These are phyloP conservation scores for Thaumetopoea pityocampa DNA, from an alignment of 1,140 invertebrate species.

Conservation along the genomic window DNA sequence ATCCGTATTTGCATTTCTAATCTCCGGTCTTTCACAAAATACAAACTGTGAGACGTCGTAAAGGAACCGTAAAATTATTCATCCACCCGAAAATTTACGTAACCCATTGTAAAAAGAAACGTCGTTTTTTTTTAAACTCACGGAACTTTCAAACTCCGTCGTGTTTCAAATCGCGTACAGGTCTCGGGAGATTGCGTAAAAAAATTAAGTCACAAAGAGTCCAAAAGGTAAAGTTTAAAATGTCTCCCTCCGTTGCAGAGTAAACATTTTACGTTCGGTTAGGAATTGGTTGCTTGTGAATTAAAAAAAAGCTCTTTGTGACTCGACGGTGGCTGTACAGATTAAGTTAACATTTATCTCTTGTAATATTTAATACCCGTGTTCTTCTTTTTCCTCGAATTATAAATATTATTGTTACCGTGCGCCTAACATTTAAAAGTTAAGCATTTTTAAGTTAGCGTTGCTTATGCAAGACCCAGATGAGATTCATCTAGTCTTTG, in stretches of 20 bases:
- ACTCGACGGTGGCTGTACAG: constrained; percentile 21
- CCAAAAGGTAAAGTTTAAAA: constrained; percentile 58
- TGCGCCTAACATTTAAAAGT: no score
- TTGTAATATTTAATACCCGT: no score
- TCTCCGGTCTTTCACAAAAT: constrained; percentile 14
- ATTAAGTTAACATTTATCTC: constrained; percentile 3
- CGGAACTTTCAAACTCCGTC: constrained; percentile 56
- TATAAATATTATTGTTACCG: no score
- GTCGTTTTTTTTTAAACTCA: constrained; percentile 67
- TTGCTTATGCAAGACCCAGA: no score
- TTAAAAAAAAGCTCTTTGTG: constrained; percentile 37
- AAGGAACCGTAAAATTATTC: constrained; percentile 64
- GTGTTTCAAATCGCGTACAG: constrained; percentile 60
- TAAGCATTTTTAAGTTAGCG: no score
- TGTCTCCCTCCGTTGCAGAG: constrained; percentile 46
- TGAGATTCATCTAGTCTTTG: no score
- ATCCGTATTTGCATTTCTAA: constrained; percentile 4
- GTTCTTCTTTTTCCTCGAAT: no score
- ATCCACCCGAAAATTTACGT: constrained; percentile 45
- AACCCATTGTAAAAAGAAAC: constrained; percentile 70
- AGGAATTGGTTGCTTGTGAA: constrained; percentile 33
- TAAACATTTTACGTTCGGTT: constrained; percentile 68
- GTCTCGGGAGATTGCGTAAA: constrained; percentile 58
- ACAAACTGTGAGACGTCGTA: constrained; percentile 25
- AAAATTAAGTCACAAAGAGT: constrained; percentile 66